Evolutionary conservation across 2,888 invertebrate species (phyloP), one percentile per base, ranked within the genome.

Genomic region (Diarsia mendica): DNA sequence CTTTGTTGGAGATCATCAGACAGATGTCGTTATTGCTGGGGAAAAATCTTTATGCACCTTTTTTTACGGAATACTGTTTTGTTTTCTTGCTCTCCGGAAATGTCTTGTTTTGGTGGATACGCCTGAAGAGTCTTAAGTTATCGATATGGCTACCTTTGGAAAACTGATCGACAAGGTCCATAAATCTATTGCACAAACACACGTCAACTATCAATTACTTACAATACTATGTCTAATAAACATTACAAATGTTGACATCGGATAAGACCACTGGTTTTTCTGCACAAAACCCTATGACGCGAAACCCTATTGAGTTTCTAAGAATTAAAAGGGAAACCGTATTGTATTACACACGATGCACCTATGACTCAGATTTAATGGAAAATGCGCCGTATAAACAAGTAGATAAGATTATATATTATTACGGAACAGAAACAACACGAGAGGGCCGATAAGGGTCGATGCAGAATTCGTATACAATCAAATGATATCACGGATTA

Each of bases 291-390:
- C 51, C 46, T 64, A 77, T 82, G 83, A 79, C 67, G 69, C 20
- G 48, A 63, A 69, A 67, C 48, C 64, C 61, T 72, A 71, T 75
- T 63, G 11, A 66, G 46, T 71, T 85, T 75, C 80, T 65, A 69
- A 76, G 80, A 85, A 85, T 60, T 60, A 61, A 70, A 76, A 76
- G 58, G 74, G 73, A 83, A 80, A 81, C 63, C 51, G 67, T 46
- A 63, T 58, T 53, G 67, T 46, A 63, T 58, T 53, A 71, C 51
- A 69, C 60, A 66, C 53, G 69, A 73, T 73, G 69, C 72, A 84
- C 33, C 10, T 18, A 51, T 84, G 81, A 84, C 23, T 81, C 78
- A 80, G 39, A 55, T 53, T 55, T 64, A 23, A 61, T 72, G 39
- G 71, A 78, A 85, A 85, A 77, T 80, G 81, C 69, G 60, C 18